phyloP scores from a whole-genome alignment of 2,888 invertebrate genomes.

The Scaptomyza flava region DNA sequence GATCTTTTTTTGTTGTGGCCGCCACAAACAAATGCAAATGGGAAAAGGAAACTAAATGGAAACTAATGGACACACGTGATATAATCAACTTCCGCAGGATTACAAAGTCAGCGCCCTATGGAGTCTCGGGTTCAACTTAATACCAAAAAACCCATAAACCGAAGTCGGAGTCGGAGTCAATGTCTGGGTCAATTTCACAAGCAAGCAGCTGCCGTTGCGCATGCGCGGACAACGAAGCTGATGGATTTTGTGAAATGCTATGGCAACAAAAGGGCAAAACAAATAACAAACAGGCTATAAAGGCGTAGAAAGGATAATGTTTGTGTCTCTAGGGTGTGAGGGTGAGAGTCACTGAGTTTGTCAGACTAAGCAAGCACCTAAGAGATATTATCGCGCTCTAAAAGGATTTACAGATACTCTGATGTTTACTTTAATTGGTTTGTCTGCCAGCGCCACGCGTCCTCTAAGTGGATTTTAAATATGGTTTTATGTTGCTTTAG shows the following conservation, averaged over 20 bases:
- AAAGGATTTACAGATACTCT: conserved; percentile 68
- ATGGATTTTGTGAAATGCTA: conserved; percentile 61
- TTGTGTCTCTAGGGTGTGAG: not conserved
- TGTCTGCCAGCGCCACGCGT: conserved; percentile 62
- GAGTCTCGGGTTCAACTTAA: conserved; percentile 7
- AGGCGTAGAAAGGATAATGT: conserved; percentile 53
- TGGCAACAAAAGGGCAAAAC: conserved; percentile 30
- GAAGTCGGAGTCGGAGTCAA: conserved; percentile 2
- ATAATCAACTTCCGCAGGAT: conserved; percentile 75
- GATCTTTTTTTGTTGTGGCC: not conserved
- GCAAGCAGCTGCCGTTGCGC: conserved; percentile 69
- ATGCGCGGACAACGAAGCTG: conserved; percentile 65
- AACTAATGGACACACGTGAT: conserved; percentile 74
- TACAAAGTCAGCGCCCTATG: conserved; percentile 54
- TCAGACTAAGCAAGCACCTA: conserved; percentile 12
- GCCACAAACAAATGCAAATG: conserved; percentile 27
- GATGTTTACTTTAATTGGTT: conserved; percentile 69
- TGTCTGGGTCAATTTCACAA: conserved; percentile 5
- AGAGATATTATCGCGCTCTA: conserved; percentile 41
- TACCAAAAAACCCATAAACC: no score
- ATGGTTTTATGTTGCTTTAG: conserved; percentile 20
- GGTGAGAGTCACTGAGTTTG: conserved; percentile 32
- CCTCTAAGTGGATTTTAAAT: conserved; percentile 72
- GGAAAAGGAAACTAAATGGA: conserved; percentile 46
- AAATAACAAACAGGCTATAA: conserved; percentile 10